These are phyloP conservation scores for Tetrao urogallus DNA, from an alignment of 2,113 vertebrate species.

Conservation along the genomic window DNA sequence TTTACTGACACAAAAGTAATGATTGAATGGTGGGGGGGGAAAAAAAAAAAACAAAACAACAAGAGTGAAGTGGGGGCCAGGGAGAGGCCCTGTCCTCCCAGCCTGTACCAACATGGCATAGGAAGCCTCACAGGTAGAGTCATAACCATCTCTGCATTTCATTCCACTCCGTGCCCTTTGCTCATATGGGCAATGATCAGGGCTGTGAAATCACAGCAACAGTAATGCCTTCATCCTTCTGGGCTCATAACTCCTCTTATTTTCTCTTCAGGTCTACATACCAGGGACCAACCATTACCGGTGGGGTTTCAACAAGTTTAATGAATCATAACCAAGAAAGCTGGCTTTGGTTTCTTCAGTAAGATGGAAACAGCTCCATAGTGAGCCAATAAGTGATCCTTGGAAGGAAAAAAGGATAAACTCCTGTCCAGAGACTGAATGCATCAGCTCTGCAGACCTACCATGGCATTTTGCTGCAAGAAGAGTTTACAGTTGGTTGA, in stretches of 20 bases:
- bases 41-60: not conserved
- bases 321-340: not conserved
- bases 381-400: not conserved
- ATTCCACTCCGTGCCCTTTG: not conserved
- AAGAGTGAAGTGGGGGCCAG: not conserved
- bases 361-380: not conserved
- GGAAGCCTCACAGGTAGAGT: not conserved
- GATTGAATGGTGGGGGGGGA: not conserved
- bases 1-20: not conserved
- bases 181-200: not conserved
- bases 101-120: not conserved
- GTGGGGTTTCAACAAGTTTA: not conserved
- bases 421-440: not conserved
- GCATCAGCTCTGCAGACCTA: not conserved
- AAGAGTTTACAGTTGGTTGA: not conserved
- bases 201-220: too few species aligned
- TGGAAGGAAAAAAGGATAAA: not conserved
- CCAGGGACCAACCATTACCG: not conserved
- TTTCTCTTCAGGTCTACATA: not conserved
- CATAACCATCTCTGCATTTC: not conserved
- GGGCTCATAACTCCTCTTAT: not conserved
- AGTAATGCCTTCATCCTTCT: not conserved
- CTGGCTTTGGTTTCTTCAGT: not conserved
- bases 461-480: accelerated
- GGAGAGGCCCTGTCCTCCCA: not conserved